A percentile compares a stretch with the other conserved stretches of the same genome.
phyloP scores from a whole-genome alignment of 2,888 invertebrate species.

The Nephrotoma flavescens region DNA sequence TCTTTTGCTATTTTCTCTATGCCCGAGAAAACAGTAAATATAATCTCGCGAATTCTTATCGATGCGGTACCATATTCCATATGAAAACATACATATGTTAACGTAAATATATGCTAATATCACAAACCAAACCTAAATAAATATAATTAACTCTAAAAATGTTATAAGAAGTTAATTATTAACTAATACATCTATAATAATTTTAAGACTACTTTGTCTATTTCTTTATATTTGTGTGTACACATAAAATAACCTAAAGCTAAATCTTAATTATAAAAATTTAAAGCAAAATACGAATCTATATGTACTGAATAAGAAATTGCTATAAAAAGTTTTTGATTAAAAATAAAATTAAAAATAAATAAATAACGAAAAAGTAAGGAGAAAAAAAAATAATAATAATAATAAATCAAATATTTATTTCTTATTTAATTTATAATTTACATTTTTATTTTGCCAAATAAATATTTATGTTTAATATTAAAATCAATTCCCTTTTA shows the following conservation, averaged over 20 bases:
- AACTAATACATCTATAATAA: not conserved
- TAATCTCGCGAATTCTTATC: not conserved
- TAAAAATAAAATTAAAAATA: not conserved
- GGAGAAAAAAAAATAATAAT: not conserved
- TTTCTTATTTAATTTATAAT: not conserved
- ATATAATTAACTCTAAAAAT: not conserved
- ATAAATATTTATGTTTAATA: not conserved
- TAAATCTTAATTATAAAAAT: not conserved
- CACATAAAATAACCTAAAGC: not conserved
- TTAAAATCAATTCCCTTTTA: not conserved
- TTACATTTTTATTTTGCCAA: not conserved
- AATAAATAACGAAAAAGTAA: not conserved
- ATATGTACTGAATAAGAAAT: not conserved
- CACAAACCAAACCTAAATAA: not conserved
- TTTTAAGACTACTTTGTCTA: not conserved
- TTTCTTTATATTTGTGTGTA: not conserved
- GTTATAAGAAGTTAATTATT: not conserved
- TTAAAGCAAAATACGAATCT: not conserved
- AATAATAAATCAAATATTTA: not conserved
- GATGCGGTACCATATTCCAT: not conserved
- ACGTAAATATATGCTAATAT: not conserved
- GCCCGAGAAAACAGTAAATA: not conserved
- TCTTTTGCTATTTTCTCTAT: not conserved
- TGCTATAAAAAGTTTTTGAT: not conserved
- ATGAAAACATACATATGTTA: not conserved